Percentiles rank a stretch among this genome's conserved stretches.
Evolutionary conservation across 64 coral and sea anemone genomes (phyloP).

Genomic region (Acropora tenuis): DNA sequence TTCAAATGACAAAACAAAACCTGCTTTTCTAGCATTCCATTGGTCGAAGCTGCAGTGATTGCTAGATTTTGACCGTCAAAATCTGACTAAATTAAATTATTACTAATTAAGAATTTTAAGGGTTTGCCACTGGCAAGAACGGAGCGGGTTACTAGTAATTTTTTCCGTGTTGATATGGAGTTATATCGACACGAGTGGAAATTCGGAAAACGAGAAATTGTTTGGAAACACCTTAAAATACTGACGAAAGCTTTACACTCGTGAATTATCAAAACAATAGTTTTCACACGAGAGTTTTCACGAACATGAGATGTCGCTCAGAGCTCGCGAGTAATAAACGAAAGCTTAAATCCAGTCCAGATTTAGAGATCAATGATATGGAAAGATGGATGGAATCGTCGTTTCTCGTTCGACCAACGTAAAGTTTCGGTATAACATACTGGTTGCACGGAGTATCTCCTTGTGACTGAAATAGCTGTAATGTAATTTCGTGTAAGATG

Average conservation of each 20-base stretch:
- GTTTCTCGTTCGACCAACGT: constrained; percentile 23
- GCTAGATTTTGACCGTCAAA: constrained; percentile 8
- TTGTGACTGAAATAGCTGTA: too few species aligned
- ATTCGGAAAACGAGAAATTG: constrained; percentile 28
- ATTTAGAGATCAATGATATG: constrained; percentile 14
- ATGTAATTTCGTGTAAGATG: too few species aligned
- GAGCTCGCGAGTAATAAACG: constrained; percentile 21
- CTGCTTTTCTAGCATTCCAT: constrained; percentile 22
- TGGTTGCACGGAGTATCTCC: neutral
- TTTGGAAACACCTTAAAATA: constrained; percentile 11
- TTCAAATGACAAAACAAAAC: constrained; percentile 27
- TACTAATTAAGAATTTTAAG: constrained; percentile 21
- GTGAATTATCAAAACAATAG: constrained; percentile 28
- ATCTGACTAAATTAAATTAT: constrained; percentile 4
- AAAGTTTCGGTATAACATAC: constrained; percentile 27
- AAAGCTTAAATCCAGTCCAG: constrained; percentile 25
- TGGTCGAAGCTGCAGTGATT: neutral
- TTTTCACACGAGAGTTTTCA: constrained; percentile 13
- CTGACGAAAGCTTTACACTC: constrained; percentile 1
- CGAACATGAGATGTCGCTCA: constrained; percentile 24
- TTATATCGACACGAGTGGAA: constrained; percentile 21
- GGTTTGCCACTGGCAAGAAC: constrained; percentile 22
- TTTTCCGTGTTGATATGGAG: neutral
- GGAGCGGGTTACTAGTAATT: constrained; percentile 13
- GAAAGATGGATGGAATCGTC: constrained; percentile 6